phyloP scores from a whole-genome alignment of 2,888 invertebrate species.

The Campaea margaritaria region DNA sequence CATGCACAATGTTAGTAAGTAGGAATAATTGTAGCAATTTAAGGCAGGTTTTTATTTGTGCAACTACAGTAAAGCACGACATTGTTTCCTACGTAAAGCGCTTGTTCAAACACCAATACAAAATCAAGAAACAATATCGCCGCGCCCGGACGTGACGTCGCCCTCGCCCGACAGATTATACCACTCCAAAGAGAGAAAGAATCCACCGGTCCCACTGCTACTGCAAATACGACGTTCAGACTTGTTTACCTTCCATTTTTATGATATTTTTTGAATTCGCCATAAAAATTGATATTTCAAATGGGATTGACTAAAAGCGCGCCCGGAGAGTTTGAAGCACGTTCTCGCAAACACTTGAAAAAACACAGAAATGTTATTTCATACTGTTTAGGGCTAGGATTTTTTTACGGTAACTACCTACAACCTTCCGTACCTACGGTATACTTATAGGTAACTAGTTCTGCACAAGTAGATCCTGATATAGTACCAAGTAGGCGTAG shows the following conservation, averaged over 20 bases:
- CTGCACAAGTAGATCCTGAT: too few relatives aligned
- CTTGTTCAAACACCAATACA: conserved; percentile 40
- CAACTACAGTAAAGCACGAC: neutral
- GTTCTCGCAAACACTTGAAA: conserved; percentile 14
- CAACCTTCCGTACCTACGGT: too few relatives aligned
- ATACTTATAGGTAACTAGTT: too few relatives aligned
- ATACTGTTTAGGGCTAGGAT: neutral
- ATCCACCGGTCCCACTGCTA: conserved; percentile 67
- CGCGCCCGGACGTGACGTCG: conserved; percentile 73
- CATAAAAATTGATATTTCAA: conserved; percentile 68
- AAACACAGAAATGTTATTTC: neutral
- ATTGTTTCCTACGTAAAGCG: conserved; percentile 3
- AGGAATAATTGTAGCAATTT: too few relatives aligned
- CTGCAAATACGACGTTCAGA: conserved; percentile 71
- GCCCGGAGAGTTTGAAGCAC: conserved; percentile 46
- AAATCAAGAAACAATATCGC: conserved; percentile 77
- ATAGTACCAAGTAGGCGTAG: too few relatives aligned
- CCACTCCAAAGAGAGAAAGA: conserved; percentile 74
- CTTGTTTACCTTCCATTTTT: conserved; percentile 81
- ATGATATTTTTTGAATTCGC: conserved; percentile 69
- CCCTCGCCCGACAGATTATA: conserved; percentile 72
- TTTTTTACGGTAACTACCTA: neutral
- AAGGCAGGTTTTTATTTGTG: neutral
- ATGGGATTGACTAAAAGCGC: conserved; percentile 63
- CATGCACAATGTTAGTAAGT: too few relatives aligned